A percentile compares a stretch with the other conserved stretches of the same genome.
Conservation (phyloP, 1,140 invertebrate genomes). For the Drosophila takahashii region DNA sequence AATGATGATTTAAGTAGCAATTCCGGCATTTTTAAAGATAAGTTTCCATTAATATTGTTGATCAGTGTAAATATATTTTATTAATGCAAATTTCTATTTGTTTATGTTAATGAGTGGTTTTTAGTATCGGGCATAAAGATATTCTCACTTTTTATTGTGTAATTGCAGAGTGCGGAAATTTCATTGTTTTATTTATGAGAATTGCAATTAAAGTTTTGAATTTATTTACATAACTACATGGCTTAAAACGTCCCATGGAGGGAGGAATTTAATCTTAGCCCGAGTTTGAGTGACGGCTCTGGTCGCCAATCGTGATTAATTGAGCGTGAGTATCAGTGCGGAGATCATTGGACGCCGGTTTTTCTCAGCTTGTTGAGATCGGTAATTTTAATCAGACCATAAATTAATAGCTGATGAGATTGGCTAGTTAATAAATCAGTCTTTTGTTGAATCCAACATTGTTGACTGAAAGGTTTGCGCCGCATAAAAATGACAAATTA, state of each 20-base stretch:
- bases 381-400: constrained; percentile 47
- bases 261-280: constrained; percentile 13
- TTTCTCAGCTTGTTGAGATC: constrained; percentile 18
- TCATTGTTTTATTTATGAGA: constrained; percentile 51
- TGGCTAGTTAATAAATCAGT: constrained; percentile 51
- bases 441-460: constrained; percentile 28
- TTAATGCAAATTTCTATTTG: constrained; percentile 56
- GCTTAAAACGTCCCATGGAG: constrained; percentile 8
- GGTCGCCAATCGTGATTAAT: constrained; percentile 67
- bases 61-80: constrained; percentile 21
- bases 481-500: constrained; percentile 56
- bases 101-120: constrained; percentile 55
- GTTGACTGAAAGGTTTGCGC: constrained; percentile 6
- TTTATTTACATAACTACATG: constrained; percentile 62
- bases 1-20: background rate
- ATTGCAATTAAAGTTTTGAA: constrained; percentile 41
- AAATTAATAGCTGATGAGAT: constrained; percentile 54
- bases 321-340: constrained; percentile 62
- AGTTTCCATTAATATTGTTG: background rate
- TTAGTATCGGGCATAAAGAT: constrained; percentile 2
- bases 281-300: constrained; percentile 14
- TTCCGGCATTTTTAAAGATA: background rate
- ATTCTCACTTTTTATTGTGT: constrained; percentile 24
- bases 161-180: constrained; percentile 32
- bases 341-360: constrained; percentile 2